A percentile compares a stretch with the other conserved stretches of the same genome.
These are phyloP conservation scores for Thunnus albacares DNA, from an alignment of 2,797 vertebrate genomes.

Conservation along the genomic window DNA sequence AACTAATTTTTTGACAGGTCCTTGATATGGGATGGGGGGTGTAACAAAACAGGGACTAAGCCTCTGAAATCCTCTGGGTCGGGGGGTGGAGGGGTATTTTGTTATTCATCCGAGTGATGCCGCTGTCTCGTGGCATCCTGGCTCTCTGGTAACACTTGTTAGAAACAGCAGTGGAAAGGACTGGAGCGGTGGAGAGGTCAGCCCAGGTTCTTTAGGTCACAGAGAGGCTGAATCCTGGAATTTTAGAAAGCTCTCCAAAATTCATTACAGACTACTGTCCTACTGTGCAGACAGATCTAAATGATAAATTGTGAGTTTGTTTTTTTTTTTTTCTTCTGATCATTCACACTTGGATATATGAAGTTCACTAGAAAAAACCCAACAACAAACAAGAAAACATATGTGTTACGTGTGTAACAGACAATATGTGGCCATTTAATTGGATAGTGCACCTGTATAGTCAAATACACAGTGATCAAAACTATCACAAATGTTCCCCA, in stretches of 20 bases:
- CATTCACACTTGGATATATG: too few species aligned
- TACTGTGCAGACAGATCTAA: too few species aligned
- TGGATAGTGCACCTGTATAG: too few species aligned
- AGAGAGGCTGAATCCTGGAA: not conserved
- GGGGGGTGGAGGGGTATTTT: constrained; percentile 2
- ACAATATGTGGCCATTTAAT: too few species aligned
- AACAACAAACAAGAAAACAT: too few species aligned
- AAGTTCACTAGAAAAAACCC: too few species aligned
- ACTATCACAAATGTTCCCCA: too few species aligned
- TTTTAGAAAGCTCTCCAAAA: not conserved
- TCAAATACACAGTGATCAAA: too few species aligned
- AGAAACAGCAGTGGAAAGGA: not conserved
- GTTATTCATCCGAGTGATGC: constrained; percentile 28
- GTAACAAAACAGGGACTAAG: constrained; percentile 48
- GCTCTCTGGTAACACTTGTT: not conserved
- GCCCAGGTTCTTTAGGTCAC: not conserved
- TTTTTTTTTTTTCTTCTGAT: too few species aligned
- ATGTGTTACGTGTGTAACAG: too few species aligned
- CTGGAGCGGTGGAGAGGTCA: not conserved
- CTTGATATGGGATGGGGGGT: constrained; percentile 58
- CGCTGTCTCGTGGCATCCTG: constrained; percentile 17
- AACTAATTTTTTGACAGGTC: constrained; percentile 74
- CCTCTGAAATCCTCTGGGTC: constrained; percentile 43
- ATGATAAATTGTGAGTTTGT: too few species aligned
- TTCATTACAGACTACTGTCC: not conserved